Conservation (phyloP, 2,113 vertebrate genomes). For the Peromyscus leucopus region DNA sequence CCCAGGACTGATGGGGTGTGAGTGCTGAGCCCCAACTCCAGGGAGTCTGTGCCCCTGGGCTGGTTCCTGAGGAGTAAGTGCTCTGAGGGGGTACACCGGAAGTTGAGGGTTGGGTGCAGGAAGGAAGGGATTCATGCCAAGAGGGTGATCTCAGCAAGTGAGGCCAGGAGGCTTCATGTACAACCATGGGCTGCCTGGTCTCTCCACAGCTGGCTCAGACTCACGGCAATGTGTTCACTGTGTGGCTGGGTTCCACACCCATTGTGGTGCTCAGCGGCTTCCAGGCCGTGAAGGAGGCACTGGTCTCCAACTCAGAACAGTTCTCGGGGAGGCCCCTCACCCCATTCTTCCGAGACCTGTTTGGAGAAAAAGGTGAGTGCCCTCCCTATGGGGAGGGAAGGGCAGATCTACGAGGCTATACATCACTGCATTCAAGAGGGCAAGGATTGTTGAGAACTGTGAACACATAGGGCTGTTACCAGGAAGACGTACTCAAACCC, state of each 20-base stretch:
- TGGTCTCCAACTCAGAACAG: constrained; percentile 81
- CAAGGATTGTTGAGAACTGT: neutral
- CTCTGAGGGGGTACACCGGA: neutral
- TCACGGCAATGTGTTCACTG: constrained; percentile 81
- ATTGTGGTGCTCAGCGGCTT: constrained; percentile 82
- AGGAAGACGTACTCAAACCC: neutral
- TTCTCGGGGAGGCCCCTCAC: constrained; percentile 80
- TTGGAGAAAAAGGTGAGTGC: constrained; percentile 83
- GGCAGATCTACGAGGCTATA: too few species aligned
- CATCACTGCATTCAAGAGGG: neutral
- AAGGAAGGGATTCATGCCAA: neutral
- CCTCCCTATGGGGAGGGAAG: neutral
- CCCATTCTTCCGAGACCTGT: constrained; percentile 78
- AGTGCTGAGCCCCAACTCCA: neutral
- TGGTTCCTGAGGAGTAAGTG: neutral
- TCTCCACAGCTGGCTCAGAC: constrained; percentile 78
- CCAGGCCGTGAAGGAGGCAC: constrained; percentile 81
- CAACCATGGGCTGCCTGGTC: neutral
- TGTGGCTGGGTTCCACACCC: constrained; percentile 82
- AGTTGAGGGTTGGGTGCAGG: neutral
- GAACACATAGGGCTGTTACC: neutral
- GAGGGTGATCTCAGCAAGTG: neutral
- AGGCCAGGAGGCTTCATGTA: neutral
- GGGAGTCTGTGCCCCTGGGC: neutral
- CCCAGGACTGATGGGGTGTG: neutral